Conservation (phyloP, 2,888 invertebrate genomes). For the Eristalinus aeneus region DNA sequence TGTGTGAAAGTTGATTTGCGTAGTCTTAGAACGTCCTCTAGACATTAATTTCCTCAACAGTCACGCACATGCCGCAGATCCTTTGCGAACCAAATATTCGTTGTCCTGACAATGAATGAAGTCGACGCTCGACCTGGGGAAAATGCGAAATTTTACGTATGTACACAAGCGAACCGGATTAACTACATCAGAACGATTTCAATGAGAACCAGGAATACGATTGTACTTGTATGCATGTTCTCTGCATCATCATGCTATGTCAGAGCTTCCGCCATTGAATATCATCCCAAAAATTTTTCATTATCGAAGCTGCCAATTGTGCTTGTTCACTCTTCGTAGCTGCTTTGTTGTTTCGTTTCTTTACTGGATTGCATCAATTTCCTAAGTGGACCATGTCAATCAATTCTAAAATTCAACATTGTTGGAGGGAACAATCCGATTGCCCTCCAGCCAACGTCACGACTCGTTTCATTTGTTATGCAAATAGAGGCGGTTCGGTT, state of each 20-base stretch:
- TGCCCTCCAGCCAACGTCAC: background rate
- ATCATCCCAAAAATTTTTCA: slow-evolving; percentile 11
- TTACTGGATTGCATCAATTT: slow-evolving; percentile 34
- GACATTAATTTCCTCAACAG: slow-evolving; percentile 35
- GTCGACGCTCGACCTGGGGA: slow-evolving; percentile 8
- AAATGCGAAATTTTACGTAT: slow-evolving; percentile 39
- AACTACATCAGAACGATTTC: slow-evolving; percentile 20
- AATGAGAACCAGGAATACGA: slow-evolving; percentile 4
- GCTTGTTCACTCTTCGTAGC: background rate
- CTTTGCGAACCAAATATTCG: slow-evolving; percentile 12
- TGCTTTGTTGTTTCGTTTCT: background rate
- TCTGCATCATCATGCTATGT: background rate
- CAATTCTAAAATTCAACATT: slow-evolving; percentile 11
- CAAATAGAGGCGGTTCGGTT: slow-evolving; percentile 1
- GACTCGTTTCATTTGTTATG: slow-evolving; percentile 17
- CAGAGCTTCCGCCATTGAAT: background rate
- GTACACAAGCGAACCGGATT: slow-evolving; percentile 14
- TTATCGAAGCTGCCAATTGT: background rate
- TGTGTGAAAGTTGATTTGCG: slow-evolving; percentile 33
- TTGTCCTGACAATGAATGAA: slow-evolving; percentile 24
- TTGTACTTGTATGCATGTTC: background rate
- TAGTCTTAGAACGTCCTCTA: slow-evolving; percentile 36
- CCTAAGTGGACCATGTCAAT: slow-evolving; percentile 44
- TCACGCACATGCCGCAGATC: slow-evolving; percentile 51
- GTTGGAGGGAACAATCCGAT: background rate